Evolutionary conservation across 2,888 invertebrate species (phyloP).

Genomic region (Ophraella communa): DNA sequence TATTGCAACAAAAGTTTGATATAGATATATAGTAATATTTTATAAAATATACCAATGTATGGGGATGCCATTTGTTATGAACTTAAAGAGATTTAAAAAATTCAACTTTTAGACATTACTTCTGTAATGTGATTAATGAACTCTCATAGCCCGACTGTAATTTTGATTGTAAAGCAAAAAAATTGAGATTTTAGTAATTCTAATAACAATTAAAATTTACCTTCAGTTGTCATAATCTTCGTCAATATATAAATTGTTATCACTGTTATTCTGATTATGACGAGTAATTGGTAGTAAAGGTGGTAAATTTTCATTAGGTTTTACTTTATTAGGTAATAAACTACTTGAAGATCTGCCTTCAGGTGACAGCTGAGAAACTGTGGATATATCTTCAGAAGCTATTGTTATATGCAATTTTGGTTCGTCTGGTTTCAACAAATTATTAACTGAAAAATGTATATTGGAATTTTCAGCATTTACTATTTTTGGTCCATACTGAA

Average conservation of each 20-base stretch:
- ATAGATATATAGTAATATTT: too few species aligned
- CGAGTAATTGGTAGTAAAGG: conserved; percentile 49
- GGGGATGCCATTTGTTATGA: too few species aligned
- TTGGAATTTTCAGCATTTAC: conserved; percentile 46
- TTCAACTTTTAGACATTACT: too few species aligned
- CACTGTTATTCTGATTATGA: conserved; percentile 52
- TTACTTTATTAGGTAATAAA: conserved; percentile 31
- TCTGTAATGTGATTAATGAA: too few species aligned
- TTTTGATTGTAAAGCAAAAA: too few species aligned
- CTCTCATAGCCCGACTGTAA: too few species aligned
- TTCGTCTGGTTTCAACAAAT: conserved; percentile 44
- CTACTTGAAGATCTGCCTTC: conserved; percentile 38
- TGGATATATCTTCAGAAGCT: conserved; percentile 42
- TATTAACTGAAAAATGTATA: conserved; percentile 50
- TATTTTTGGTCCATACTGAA: conserved; percentile 55
- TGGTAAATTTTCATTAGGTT: conserved; percentile 29
- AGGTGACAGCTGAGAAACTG: conserved; percentile 46
- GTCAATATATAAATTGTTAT: conserved; percentile 59
- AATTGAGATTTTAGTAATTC: too few species aligned
- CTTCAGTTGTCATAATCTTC: conserved; percentile 60
- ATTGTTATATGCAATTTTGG: conserved; percentile 47
- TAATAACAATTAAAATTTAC: conserved; percentile 23
- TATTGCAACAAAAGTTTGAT: too few species aligned
- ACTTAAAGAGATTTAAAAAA: too few species aligned
- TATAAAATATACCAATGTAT: too few species aligned